Evolutionary conservation across 2,888 invertebrate species (phyloP).

Genomic region (Megastigmus dorsalis): DNA sequence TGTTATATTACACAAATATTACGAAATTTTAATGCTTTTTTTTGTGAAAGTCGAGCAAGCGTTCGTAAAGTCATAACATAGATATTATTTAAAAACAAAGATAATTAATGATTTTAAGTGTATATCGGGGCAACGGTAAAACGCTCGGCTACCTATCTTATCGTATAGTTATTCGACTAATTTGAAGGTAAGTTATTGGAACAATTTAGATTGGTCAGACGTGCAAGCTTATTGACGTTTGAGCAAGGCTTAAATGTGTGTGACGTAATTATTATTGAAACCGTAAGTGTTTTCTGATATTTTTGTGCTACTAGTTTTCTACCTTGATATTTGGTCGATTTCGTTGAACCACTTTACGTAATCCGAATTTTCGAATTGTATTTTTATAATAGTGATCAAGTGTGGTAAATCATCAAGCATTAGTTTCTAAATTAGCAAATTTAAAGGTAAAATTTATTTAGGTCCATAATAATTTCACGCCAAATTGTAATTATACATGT

Average conservation of each 20-base stretch:
- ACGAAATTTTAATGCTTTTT: no score
- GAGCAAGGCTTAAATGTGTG: neutral
- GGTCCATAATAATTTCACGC: neutral
- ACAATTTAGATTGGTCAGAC: constrained; percentile 42
- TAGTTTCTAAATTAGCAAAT: neutral
- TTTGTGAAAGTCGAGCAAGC: no score
- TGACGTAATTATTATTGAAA: constrained; percentile 38
- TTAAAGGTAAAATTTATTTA: neutral
- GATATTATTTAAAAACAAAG: constrained; percentile 2
- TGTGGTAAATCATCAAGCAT: neutral
- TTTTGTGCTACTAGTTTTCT: constrained; percentile 9
- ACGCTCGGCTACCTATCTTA: constrained; percentile 20
- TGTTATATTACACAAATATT: no score
- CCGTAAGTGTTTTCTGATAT: neutral
- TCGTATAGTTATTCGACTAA: constrained; percentile 36
- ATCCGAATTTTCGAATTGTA: neutral
- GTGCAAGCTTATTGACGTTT: constrained; percentile 36
- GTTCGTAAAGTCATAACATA: no score
- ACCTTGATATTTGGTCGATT: neutral
- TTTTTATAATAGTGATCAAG: neutral
- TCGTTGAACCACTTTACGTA: neutral
- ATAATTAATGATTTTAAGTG: neutral
- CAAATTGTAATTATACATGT: no score
- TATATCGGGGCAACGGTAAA: constrained; percentile 2
- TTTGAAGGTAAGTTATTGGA: constrained; percentile 43